Base-by-base conservation (phyloP, 1,140 invertebrate species). In the Drosophila saltans region DNA sequence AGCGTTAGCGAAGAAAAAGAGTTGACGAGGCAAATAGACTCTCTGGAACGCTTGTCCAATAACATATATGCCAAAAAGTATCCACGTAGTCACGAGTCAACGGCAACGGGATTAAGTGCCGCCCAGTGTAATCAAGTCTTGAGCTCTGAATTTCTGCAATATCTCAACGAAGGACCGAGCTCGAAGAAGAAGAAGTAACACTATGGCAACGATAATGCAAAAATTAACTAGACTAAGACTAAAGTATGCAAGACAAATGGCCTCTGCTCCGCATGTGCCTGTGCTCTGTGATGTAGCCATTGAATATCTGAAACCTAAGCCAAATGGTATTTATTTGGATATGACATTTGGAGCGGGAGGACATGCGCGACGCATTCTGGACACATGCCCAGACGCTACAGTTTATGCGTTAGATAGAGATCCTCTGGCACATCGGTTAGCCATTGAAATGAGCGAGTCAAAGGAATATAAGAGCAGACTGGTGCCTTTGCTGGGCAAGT, bases 341-440 rank as follows among this genome's bases (percentile, higher is more conserved):
- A 97, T 98, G 97, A 99, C 98, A 30, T 99, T 98, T 94, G 98
- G 98, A 48, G 96, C 96, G 65, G 98, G 98, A 28, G 98, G 98
- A n/a, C 98, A 99, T 92, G 94, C 96, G 74, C 92, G 93, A 71
- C 92, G 93, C 11, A 93, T 94, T 56, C 89, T 96, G 24, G 94
- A 96, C 83, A 92, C 90, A 48, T 92, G 93, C 33, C 91, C 94
- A 1, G 93, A 95, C 58, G 94, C 95, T 62, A 95, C 94, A 80
- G 90, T 99, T 11, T 95, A 96, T 83, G 97, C 96, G n/a, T 92
- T 98, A 72, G 98, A 99, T 92, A 94, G 98, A 92, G 98, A 99
- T 93, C 97, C 97, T 6, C 59, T 94, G 45, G 96, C 97, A 28
- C 93, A 95, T 93, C 91, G 95, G 45, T 93, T 94, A 90, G 96